Percentiles rank a stretch among this genome's conserved stretches.
Evolutionary conservation across 2,888 invertebrate genomes (phyloP).

Genomic region (Heliconius erato): DNA sequence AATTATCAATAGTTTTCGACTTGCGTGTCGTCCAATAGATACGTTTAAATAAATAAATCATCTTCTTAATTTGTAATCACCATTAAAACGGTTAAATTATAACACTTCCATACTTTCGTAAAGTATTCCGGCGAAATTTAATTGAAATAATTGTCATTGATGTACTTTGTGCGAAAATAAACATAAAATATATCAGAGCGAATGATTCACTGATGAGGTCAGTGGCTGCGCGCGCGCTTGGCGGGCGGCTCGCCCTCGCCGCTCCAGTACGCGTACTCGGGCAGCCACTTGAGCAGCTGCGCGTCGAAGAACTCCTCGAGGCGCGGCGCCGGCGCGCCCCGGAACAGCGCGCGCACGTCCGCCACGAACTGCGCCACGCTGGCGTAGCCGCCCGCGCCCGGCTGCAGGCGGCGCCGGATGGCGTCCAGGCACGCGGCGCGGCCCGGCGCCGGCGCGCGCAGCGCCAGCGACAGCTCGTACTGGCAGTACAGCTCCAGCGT

Average conservation of each 20-base stretch:
- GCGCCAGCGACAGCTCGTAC: conserved; percentile 94
- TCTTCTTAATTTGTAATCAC: background rate
- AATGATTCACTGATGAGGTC: background rate
- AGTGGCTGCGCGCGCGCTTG: conserved; percentile 70
- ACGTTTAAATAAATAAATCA: background rate
- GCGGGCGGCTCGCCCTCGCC: conserved; percentile 72
- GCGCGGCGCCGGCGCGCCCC: conserved; percentile 87
- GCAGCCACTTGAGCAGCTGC: conserved; percentile 92
- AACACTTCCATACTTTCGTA: background rate
- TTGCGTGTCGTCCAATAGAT: background rate
- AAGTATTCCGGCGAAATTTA: background rate
- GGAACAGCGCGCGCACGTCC: conserved; percentile 94
- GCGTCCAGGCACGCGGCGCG: conserved; percentile 93
- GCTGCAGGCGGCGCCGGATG: conserved; percentile 92
- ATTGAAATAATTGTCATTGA: background rate
- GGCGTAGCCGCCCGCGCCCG: conserved; percentile 90
- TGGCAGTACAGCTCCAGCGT: conserved; percentile 96
- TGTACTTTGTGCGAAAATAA: background rate
- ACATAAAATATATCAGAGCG: background rate
- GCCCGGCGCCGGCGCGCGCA: conserved; percentile 93
- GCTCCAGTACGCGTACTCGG: conserved; percentile 88
- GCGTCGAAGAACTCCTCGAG: conserved; percentile 95
- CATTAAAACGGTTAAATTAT: background rate
- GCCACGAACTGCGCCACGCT: conserved; percentile 90
- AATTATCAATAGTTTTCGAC: background rate